Base-by-base conservation (phyloP, 2,113 vertebrate genomes). In the Aphyosemion australe region DNA sequence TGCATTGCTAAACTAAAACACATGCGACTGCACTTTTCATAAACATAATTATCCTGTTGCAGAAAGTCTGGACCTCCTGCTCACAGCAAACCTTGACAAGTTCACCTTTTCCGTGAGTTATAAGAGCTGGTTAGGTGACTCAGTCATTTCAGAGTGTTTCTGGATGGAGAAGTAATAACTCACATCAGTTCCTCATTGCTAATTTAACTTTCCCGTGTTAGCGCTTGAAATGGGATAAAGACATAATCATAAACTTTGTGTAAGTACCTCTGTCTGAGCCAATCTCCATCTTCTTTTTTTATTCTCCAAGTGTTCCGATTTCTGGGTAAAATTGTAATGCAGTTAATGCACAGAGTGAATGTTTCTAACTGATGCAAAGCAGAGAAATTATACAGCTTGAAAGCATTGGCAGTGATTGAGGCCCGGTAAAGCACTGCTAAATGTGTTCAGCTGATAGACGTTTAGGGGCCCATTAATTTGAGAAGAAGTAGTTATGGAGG, bases 401-500 rank as follows among this genome's bases (percentile, higher is more conserved):
- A 85, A 88, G 83, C 71, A 65, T 63, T 87, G 83, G 72, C 82
- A 78, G 69, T 86, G 83, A 84, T 83, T 83, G 83, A 89, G 73
- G 74, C 82, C 61, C 78, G 69, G 82, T 84, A 79, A 85, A 91
- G 80, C 71, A 50, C 76, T 46, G 75, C 79, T 87, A 84, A 90
- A 89, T 83, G 84, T 80, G 69, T 80, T 74, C 69, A 61, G 72
- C 53, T 90, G 86, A 90, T 84, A 82, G 84, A 89, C 70, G 50
- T 85, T 90, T 77, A 85, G 83, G 71, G 76, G 68, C 73, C 82
- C 78, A 89, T 89, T 90, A 79, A 86, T 87, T 88, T 86, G 55
- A 88, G 71, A 77, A 79, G 76, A 50, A 83, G 75, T 76, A 72
- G 73, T 79, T 79, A 73, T 85, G 83, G 79, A 84, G 77, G 83